Conservation (phyloP, 2,888 invertebrate species). For the Tanytarsus gracilentus region DNA sequence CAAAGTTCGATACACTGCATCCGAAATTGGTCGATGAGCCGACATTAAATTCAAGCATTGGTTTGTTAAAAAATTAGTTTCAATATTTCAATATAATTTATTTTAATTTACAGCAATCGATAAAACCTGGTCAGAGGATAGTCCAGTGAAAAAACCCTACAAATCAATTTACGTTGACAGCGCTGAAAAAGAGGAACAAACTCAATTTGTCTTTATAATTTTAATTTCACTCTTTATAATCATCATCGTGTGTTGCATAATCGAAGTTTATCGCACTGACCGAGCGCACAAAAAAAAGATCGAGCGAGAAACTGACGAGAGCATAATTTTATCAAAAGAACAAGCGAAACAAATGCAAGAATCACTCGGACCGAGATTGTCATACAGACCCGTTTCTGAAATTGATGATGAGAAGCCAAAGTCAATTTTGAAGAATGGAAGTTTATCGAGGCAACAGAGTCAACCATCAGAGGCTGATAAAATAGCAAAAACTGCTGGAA, state of each 20-base stretch:
- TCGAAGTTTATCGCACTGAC: constrained; percentile 70
- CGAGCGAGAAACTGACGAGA: constrained; percentile 67
- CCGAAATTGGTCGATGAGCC: constrained; percentile 51
- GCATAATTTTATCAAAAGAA: constrained; percentile 63
- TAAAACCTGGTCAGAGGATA: constrained; percentile 76
- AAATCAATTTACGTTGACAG: constrained; percentile 64
- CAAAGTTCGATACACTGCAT: constrained; percentile 59
- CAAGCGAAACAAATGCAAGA: constrained; percentile 61
- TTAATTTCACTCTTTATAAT: constrained; percentile 65
- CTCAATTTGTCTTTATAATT: constrained; percentile 70
- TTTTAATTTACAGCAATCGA: constrained; percentile 60
- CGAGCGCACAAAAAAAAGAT: constrained; percentile 61
- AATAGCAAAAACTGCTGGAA: background rate
- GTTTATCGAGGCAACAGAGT: no score
- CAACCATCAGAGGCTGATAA: background rate
- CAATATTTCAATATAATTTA: constrained; percentile 18
- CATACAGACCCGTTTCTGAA: constrained; percentile 11
- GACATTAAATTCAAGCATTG: constrained; percentile 20
- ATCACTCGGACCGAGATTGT: constrained; percentile 43
- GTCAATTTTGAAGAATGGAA: constrained; percentile 41
- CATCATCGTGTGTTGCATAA: constrained; percentile 56
- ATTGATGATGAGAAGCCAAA: background rate
- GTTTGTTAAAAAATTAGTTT: constrained; percentile 11
- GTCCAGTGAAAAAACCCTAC: constrained; percentile 66
- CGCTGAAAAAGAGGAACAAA: constrained; percentile 69